A percentile compares a stretch with the other conserved stretches of the same genome.
Evolutionary conservation across 2,113 vertebrate genomes (phyloP).

Genomic region (Oxyura jamaicensis): DNA sequence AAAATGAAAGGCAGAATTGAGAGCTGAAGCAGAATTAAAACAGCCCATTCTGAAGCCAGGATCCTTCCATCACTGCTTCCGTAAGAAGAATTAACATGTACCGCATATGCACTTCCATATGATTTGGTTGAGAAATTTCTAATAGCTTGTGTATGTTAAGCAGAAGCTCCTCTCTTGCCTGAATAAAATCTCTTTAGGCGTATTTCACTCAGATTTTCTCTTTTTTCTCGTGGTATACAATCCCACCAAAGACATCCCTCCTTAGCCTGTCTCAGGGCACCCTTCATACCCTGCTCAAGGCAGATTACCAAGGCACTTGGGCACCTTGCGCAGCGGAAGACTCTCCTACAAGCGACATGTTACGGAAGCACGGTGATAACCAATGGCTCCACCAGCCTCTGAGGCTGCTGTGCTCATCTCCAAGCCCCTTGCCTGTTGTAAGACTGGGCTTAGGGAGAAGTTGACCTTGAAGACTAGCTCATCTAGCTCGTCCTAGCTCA

Average conservation of each 20-base stretch:
- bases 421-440: no score
- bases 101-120: not conserved
- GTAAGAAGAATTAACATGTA: not conserved
- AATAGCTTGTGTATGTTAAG: constrained; percentile 5
- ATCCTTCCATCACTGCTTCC: constrained; percentile 8
- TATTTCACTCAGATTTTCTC: not conserved
- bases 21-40: constrained; percentile 29
- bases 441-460: not conserved
- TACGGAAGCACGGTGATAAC: rapidly evolving
- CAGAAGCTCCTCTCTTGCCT: not conserved
- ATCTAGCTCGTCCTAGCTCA: not conserved
- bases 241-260: not conserved
- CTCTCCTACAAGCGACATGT: not conserved
- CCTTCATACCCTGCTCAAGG: not conserved
- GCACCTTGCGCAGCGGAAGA: not conserved
- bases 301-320: not conserved
- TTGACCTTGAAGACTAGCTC: not conserved
- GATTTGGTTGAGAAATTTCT: not conserved
- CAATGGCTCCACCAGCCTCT: not conserved
- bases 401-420: not conserved
- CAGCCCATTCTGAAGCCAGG: not conserved
- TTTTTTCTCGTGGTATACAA: not conserved
- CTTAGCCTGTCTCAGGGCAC: not conserved
- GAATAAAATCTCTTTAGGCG: not conserved
- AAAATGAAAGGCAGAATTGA: constrained; percentile 65